Base-by-base conservation (phyloP, 2,113 vertebrate species). In the Tetrax tetrax region DNA sequence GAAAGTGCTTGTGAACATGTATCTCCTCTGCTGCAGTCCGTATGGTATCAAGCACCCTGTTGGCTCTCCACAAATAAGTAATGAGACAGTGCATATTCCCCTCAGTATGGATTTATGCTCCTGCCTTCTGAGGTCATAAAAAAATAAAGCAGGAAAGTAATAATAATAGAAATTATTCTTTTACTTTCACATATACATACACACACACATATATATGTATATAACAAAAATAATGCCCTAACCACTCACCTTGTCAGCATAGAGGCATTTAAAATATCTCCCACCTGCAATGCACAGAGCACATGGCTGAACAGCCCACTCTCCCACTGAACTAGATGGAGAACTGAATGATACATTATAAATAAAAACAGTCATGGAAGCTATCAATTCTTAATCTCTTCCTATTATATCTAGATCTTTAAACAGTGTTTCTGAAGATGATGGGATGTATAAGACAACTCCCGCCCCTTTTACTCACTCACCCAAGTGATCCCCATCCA, bases 161-260 rank as follows among this genome's bases (percentile, higher is more conserved):
- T 70, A 92, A 82, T 72, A 48, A 82, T 29, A 25, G 72, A 82
- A 81, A 90, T 82, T 50, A 71, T 75, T 75, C 68, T 41, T 10
- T 5, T 70, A 19, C 54, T 83, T 89, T 78, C 47, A 27, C 31
- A 87, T 22, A 69, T 47, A 75, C 15, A 31, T 0, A 76, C 1
- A 45, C 2, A 48, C 4, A 61, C 6, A 53, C 5, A 35, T 14
- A 41, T 8, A 70, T 7, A 70, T 48, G 43, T 65, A 59, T 61
- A 83, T 76, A 81, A 80, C 65, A 92, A 92, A 92, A 96, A 93
- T 47, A 86, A 47, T 90, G 93, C 80, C 90, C 94, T 93, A 92
- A 95, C 90, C 86, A 93, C 69, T 96, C 90, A 95, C 89, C 90
- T 96, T 92, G 86, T 91, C 96, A 95, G 48, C 43, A 82, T 33